A percentile compares a stretch with the other conserved stretches of the same genome.
Conservation (phyloP, 2,113 vertebrate species). For the Hylia prasina region DNA sequence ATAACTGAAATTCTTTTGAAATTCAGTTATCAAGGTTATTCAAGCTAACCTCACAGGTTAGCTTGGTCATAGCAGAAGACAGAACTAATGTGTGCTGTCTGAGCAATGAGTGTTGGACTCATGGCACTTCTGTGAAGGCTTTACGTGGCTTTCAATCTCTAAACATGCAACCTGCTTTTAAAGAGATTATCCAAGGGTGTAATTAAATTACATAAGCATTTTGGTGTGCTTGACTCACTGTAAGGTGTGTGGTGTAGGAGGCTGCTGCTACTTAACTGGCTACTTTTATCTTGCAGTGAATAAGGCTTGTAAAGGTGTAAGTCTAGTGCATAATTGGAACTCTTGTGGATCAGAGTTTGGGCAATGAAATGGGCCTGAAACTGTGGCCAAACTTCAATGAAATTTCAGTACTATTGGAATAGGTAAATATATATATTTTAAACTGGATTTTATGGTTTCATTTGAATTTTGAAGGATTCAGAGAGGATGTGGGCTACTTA, state of each 20-base stretch:
- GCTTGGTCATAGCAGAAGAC: neutral
- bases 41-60: fast-evolving
- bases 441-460: neutral
- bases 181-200: neutral
- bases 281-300: neutral
- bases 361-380: neutral
- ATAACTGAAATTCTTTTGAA: neutral
- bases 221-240: neutral
- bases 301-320: neutral
- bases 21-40: too few species aligned
- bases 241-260: neutral
- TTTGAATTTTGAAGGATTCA: neutral
- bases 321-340: neutral
- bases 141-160: neutral
- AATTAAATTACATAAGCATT: neutral
- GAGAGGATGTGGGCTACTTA: neutral
- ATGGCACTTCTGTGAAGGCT: neutral
- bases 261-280: neutral
- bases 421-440: neutral
- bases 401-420: neutral
- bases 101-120: neutral
- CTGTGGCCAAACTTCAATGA: neutral
- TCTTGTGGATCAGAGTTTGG: neutral
- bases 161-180: neutral
- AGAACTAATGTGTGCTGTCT: neutral